Evolutionary conservation across 2,113 vertebrate species (phyloP), one percentile per base, ranked within the genome.

Genomic region (Psettodes erumei): DNA sequence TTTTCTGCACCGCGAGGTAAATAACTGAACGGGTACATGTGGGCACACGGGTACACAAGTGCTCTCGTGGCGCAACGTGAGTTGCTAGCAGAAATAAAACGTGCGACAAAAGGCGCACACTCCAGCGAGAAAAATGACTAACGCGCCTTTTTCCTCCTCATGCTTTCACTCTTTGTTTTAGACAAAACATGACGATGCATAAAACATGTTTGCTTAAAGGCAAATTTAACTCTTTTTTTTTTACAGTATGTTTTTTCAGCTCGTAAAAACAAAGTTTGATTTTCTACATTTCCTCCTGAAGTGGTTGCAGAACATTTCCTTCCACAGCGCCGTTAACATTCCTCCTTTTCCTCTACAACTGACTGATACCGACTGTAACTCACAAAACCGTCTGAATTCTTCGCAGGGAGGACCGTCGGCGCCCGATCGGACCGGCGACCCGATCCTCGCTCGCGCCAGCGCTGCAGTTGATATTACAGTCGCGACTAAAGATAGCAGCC

Each of bases 401-500:
- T 66, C 45, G 37, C 50, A 80, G 40, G 67, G 63, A 84, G 23
- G 40, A 28, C 65, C 28, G 40, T 74, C 50, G 33, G 59, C 71
- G 79, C 55, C 68, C 8, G 71, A 50, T 75, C 2, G 4, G 58
- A 66, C 40, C 21, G 40, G 77, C 43, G 23, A 83, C 64, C 28
- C 28, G 72, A 85, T 85, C 72, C 65, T 42, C n/a, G 18, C 32
- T 35, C 47, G 59, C 50, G 63, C 30, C 47, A 28, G 73, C 54
- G 64, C 33, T 21, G 11, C 50, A 64, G 75, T 71, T 83, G 71
- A 60, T 80, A 75, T 87, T 80, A 75, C 72, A 1, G 50, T 18
- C 40, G 2, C 47, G 45, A 43, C 75, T 87, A 81, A 87, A 87
- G 56, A 86, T 82, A 85, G 83, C 59, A 19, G 43, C 38, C 71